Base-by-base conservation (phyloP, 2,888 invertebrate genomes). In the Pterobdella sp. region DNA sequence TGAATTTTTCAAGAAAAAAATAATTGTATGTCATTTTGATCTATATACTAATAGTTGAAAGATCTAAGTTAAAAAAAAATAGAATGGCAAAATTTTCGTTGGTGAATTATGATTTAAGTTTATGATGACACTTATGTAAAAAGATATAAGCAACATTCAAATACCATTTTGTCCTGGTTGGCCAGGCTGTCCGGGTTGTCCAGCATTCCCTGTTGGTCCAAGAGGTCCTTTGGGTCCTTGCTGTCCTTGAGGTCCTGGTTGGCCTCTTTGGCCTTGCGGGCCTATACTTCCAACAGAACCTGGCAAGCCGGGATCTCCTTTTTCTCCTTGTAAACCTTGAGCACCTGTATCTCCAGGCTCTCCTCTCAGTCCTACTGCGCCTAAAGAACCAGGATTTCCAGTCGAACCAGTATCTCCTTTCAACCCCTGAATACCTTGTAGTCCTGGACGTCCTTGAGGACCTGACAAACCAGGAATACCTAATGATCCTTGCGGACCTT, bases 271-370 rank as follows among this genome's bases (percentile, higher is more conserved):
- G 7, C 60, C 60, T 56, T 56, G 60, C 18, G 60, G 60, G 18
- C 60, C 36, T 22, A 3, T 18, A n/a, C 49, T 72, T 72, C 76
- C 78, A n/a, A 66, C 67, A 31, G 75, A 70, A 60, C 78, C 78
- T 71, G 71, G 70, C 32, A 70, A 71, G 52, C 77, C 82, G 10
- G 69, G 42, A 80, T 93, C 93, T 0, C 90, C 85, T 67, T 35
- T 36, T 10, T 52, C 42, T 31, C 74, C 74, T 42, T 10, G 26
- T 56, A 37, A 29, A 22, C 76, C 76, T 32, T 72, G 36, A 18
- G 37, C 68, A 60, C 74, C 74, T 31, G 26, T 14, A 35, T 63
- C 63, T 22, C 71, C 71, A 7, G 2, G 1, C 0, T 71, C 71
- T 35, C 71, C 69, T 29, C 26, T 42, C 1, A 2, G 26, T 26